Evolutionary conservation across 2,113 vertebrate species (phyloP).

Genomic region (Rhabdornis inornatus): DNA sequence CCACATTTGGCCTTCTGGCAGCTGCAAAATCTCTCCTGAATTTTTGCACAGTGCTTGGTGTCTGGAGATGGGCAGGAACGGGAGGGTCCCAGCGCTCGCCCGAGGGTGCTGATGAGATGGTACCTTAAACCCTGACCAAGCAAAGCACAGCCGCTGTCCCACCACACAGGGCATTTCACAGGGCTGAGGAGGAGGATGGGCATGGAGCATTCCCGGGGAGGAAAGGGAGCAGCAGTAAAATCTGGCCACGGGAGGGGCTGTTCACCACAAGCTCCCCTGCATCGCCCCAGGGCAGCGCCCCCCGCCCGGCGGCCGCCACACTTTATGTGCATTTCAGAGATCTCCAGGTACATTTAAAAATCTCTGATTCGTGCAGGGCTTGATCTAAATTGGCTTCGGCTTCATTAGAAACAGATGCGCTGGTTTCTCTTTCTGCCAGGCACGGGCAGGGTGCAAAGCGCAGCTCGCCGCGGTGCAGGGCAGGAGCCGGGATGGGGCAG

Average conservation of each 20-base stretch:
- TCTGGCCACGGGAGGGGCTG: not conserved
- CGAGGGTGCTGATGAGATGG: not conserved
- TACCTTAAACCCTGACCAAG: accelerated
- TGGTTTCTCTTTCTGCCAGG: not conserved
- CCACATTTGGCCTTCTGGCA: too few species aligned
- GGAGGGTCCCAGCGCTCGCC: accelerated
- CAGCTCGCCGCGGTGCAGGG: not conserved
- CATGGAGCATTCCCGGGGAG: accelerated
- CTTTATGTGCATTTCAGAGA: not conserved
- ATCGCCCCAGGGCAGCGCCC: not conserved
- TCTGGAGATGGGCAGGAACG: accelerated
- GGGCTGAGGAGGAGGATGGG: not conserved
- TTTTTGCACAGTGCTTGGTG: not conserved
- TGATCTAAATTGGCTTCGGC: not conserved
- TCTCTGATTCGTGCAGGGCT: not conserved
- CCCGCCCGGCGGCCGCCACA: not conserved
- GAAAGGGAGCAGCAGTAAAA: not conserved
- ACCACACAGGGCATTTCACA: accelerated
- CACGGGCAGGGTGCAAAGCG: not conserved
- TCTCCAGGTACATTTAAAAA: not conserved
- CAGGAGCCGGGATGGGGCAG: not conserved
- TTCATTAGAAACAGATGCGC: slow-evolving; percentile 9
- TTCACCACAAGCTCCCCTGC: not conserved
- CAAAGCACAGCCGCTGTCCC: not conserved
- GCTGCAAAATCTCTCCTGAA: not conserved